A percentile compares a stretch with the other conserved stretches of the same genome.
Evolutionary conservation across 2,113 vertebrate genomes (phyloP).

Genomic region (Colaptes auratus): DNA sequence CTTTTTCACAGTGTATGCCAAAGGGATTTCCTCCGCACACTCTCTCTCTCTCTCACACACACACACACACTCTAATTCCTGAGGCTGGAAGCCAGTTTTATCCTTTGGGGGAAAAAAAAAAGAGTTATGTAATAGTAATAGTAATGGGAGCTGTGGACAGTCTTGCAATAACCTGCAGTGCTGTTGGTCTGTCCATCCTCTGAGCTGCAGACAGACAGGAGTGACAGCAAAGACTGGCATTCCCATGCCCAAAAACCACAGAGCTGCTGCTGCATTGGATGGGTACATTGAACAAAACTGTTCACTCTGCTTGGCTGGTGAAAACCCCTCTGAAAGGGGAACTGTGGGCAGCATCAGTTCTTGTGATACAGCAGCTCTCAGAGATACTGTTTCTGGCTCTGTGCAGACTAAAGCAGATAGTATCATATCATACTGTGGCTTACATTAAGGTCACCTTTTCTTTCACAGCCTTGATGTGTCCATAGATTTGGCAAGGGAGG

Average conservation of each 20-base stretch:
- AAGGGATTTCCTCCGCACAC: not conserved
- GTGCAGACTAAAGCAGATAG: not conserved
- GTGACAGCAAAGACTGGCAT: accelerated
- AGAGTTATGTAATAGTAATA: not conserved
- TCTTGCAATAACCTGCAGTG: not conserved
- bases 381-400: not conserved
- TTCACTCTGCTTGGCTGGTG: not conserved
- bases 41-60: no score
- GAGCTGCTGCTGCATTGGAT: not conserved
- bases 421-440: accelerated
- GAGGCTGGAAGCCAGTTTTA: not conserved
- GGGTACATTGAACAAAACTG: accelerated
- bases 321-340: not conserved
- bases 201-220: not conserved
- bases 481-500: not conserved
- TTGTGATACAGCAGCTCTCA: not conserved
- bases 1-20: not conserved
- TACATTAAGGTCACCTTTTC: not conserved
- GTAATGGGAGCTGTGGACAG: no score
- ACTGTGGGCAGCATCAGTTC: not conserved
- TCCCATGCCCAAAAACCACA: accelerated
- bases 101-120: not conserved
- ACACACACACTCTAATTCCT: not conserved
- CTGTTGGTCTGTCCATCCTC: not conserved
- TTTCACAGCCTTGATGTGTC: not conserved